A percentile compares a stretch with the other conserved stretches of the same genome.
Conservation (phyloP, 2,888 invertebrate species). For the Acronicta leporina region DNA sequence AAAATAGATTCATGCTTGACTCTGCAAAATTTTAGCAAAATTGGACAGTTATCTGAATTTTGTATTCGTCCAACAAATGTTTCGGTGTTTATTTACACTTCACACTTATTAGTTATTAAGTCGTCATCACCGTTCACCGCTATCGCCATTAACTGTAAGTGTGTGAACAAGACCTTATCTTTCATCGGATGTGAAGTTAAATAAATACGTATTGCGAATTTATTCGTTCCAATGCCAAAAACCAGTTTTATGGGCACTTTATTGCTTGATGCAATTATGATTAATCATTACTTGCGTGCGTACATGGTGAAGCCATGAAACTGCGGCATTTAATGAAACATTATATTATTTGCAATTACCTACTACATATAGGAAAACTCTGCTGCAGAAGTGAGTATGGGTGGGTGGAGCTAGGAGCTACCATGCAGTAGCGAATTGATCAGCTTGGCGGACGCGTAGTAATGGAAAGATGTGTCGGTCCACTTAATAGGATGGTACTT, state of each 20-base stretch:
- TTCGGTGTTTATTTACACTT: slow-evolving; percentile 23
- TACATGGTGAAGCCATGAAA: neutral
- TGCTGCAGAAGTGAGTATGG: neutral
- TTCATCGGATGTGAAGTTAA: slow-evolving; percentile 41
- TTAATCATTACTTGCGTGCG: slow-evolving; percentile 55
- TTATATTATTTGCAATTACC: neutral
- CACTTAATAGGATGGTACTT: no score
- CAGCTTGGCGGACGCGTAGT: no score
- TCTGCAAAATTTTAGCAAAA: neutral
- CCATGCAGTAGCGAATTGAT: no score
- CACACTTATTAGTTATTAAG: slow-evolving; percentile 22
- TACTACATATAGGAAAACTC: neutral
- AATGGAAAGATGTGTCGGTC: no score
- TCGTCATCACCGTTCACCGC: slow-evolving; percentile 24
- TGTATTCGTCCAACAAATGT: neutral
- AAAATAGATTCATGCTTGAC: neutral
- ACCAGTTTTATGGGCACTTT: slow-evolving; percentile 47
- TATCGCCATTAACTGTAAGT: slow-evolving; percentile 39
- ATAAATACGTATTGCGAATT: slow-evolving; percentile 44
- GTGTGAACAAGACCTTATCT: slow-evolving; percentile 50
- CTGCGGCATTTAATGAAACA: neutral
- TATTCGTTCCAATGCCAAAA: slow-evolving; percentile 45
- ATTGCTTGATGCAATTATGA: slow-evolving; percentile 43
- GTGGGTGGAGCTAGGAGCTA: no score
- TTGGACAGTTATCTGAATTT: neutral